Evolutionary conservation across 2,888 invertebrate species (phyloP).

Genomic region (Cosmopolites sordidus): DNA sequence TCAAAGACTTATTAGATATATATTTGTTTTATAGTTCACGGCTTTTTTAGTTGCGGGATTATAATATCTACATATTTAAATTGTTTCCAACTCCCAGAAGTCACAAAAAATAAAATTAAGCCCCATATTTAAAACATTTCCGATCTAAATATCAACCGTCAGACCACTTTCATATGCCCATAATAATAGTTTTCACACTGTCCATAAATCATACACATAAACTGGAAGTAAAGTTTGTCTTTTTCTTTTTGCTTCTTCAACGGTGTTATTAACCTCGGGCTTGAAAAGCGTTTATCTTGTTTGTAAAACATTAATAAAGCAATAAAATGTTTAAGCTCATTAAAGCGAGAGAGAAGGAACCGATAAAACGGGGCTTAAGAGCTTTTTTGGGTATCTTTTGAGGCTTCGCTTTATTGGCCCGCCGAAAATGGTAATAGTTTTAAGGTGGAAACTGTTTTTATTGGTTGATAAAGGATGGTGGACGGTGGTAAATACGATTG

Average conservation of each 20-base stretch:
- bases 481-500: conserved; percentile 3
- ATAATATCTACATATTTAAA: no score
- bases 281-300: conserved; percentile 16
- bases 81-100: no score
- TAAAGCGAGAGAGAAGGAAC: conserved; percentile 6
- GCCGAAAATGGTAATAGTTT: conserved; percentile 6
- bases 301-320: conserved; percentile 20
- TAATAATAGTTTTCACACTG: conserved; percentile 8
- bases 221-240: conserved; percentile 9
- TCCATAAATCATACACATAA: conserved; percentile 16
- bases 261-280: conserved; percentile 16
- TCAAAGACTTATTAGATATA: no score
- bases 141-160: no score
- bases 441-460: background rate
- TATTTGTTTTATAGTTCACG: no score
- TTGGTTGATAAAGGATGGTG: conserved; percentile 10
- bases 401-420: conserved; percentile 7
- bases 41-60: no score
- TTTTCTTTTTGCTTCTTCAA: conserved; percentile 8
- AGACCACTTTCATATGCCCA: background rate
- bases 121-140: no score
- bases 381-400: conserved; percentile 8
- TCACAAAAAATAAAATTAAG: no score
- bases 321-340: conserved; percentile 15
- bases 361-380: conserved; percentile 11